Percentiles rank a stretch among this genome's conserved stretches.
These are phyloP conservation scores for Melangyna quadrimaculata DNA, from an alignment of 2,888 invertebrate species.

Conservation along the genomic window DNA sequence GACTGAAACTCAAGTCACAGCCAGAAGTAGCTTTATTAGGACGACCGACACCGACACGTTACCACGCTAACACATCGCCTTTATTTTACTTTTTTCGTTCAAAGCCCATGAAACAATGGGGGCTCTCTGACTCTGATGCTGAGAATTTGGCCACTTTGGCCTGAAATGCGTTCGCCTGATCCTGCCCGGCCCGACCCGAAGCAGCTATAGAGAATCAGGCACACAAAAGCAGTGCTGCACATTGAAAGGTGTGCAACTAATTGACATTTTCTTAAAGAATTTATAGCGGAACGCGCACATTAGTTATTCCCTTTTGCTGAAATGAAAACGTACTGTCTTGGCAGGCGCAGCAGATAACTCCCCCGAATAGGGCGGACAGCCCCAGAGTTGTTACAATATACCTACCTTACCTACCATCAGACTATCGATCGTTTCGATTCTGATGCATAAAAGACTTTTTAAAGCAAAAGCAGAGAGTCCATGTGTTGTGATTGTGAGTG, in stretches of 20 bases:
- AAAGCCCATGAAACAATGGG: constrained; percentile 57
- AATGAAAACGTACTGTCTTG: constrained; percentile 76
- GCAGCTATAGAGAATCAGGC: neutral
- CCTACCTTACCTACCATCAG: neutral
- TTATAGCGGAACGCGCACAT: constrained; percentile 81
- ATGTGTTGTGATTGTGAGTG: no score
- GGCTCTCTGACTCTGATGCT: constrained; percentile 24
- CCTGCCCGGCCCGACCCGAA: neutral
- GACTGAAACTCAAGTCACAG: neutral
- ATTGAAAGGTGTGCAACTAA: constrained; percentile 76
- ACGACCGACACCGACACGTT: constrained; percentile 42
- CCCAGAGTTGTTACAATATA: neutral
- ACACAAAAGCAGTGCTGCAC: constrained; percentile 33
- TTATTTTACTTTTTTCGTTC: constrained; percentile 4
- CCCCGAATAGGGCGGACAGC: constrained; percentile 69
- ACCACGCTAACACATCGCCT: constrained; percentile 36
- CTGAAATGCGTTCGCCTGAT: constrained; percentile 36
- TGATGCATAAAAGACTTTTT: neutral
- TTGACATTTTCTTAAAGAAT: constrained; percentile 80
- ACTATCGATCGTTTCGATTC: neutral
- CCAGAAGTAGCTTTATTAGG: constrained; percentile 46
- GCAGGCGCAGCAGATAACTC: constrained; percentile 65
- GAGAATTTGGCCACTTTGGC: constrained; percentile 68
- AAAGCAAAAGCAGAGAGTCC: neutral
- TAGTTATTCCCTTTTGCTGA: constrained; percentile 80